phyloP scores from a whole-genome alignment of 2,113 vertebrate species.

The Pungitius pungitius region DNA sequence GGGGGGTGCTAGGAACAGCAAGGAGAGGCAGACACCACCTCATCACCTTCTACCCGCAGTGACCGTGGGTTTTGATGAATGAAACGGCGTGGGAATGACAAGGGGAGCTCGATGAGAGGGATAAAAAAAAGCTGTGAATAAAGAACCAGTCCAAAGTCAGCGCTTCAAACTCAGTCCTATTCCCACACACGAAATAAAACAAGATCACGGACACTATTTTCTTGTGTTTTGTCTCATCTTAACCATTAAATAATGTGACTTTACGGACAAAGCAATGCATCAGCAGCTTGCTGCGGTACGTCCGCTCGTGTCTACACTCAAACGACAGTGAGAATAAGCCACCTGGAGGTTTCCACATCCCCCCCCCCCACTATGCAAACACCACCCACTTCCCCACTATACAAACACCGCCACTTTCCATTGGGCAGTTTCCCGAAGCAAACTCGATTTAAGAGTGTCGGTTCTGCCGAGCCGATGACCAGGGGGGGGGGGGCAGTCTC shows the following conservation, averaged over 20 bases:
- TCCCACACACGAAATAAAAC: not conserved
- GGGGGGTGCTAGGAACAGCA: slow-evolving; percentile 27
- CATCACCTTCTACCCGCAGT: slow-evolving; percentile 45
- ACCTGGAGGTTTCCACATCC: slow-evolving; percentile 40
- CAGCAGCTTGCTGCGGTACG: not conserved
- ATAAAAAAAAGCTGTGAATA: not conserved
- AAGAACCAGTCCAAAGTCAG: slow-evolving; percentile 24
- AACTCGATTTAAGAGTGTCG: slow-evolving; percentile 49
- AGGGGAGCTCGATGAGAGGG: slow-evolving; percentile 12
- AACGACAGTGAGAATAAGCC: slow-evolving; percentile 46
- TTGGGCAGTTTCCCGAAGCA: slow-evolving; percentile 39
- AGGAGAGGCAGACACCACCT: slow-evolving; percentile 43
- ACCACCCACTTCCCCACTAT: slow-evolving; percentile 28
- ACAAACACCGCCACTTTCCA: slow-evolving; percentile 52
- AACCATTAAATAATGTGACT: not conserved
- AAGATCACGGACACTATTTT: not conserved
- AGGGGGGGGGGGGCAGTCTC: too few relatives aligned
- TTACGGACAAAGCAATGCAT: not conserved
- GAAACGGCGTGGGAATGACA: slow-evolving; percentile 22
- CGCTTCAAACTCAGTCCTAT: slow-evolving; percentile 3
- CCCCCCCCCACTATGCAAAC: slow-evolving; percentile 45
- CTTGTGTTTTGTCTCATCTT: not conserved
- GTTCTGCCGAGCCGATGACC: slow-evolving; percentile 25
- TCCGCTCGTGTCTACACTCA: slow-evolving; percentile 23
- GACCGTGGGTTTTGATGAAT: slow-evolving; percentile 44